A percentile compares a stretch with the other conserved stretches of the same genome.
Conservation (phyloP, 2,797 vertebrate species). For the Nannoperca obscura region DNA sequence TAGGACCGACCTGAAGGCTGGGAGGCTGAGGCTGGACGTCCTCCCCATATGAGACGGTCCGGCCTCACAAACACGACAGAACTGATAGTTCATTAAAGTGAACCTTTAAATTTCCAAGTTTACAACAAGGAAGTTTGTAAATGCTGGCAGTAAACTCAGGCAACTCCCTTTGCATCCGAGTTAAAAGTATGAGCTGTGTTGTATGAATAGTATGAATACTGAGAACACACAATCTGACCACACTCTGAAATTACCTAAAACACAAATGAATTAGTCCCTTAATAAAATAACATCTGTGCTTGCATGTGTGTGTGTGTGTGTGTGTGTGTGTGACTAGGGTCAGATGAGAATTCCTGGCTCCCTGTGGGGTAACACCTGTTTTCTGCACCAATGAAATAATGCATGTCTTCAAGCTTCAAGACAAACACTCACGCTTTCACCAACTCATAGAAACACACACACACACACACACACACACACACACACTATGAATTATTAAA, state of each 20-base stretch:
- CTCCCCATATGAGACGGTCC: background rate
- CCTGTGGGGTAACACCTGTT: slow-evolving; percentile 55
- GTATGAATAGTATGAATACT: background rate
- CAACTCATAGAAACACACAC: background rate
- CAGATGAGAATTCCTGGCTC: slow-evolving; percentile 21
- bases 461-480: too few relatives aligned
- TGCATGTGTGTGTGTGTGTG: slow-evolving; percentile 10
- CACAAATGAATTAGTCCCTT: slow-evolving; percentile 4
- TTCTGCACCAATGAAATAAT: slow-evolving; percentile 45
- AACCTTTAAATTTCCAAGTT: slow-evolving; percentile 1
- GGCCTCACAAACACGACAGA: background rate
- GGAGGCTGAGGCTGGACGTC: background rate
- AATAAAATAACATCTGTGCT: slow-evolving; percentile 2
- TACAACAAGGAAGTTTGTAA: background rate
- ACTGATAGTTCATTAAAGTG: background rate
- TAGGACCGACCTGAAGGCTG: background rate
- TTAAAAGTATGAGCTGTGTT: background rate
- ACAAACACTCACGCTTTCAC: background rate
- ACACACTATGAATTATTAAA: background rate
- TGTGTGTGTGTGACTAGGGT: slow-evolving; percentile 17
- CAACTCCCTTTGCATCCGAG: background rate
- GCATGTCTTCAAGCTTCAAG: slow-evolving; percentile 28
- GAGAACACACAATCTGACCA: slow-evolving; percentile 8
- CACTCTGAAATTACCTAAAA: slow-evolving; percentile 10
- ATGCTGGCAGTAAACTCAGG: background rate